phyloP scores from a whole-genome alignment of 2,888 invertebrate species.

The Heliconius hortense region DNA sequence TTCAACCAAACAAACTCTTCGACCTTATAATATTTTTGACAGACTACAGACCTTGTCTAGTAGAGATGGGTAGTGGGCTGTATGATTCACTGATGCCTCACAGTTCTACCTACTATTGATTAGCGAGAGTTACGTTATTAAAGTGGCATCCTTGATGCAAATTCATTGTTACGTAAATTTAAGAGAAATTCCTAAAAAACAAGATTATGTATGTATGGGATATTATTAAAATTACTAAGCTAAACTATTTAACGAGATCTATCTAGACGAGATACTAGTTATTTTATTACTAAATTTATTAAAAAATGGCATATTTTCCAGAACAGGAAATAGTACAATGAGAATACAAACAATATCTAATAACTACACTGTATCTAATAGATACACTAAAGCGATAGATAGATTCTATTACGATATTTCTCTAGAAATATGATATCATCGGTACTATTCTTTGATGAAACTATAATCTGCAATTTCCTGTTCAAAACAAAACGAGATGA shows the following conservation, averaged over 20 bases:
- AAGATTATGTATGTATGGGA: no score
- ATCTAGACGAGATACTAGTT: no score
- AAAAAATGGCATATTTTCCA: no score
- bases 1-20: background rate
- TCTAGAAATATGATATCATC: conserved; percentile 16
- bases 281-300: no score
- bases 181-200: background rate
- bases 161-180: background rate
- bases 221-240: no score
- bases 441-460: background rate
- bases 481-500: conserved; percentile 1
- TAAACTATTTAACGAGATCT: no score
- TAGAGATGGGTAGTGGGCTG: conserved; percentile 16
- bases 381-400: background rate
- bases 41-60: conserved; percentile 6
- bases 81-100: conserved; percentile 28
- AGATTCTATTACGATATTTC: background rate
- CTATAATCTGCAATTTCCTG: conserved; percentile 12
- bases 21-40: background rate
- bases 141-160: background rate
- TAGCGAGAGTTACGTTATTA: conserved; percentile 15
- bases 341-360: background rate
- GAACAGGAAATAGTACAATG: background rate
- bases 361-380: no score
- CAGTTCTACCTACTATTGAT: conserved; percentile 9